Base-by-base conservation (phyloP, 2,888 invertebrate genomes). In the Choristoneura rosaceana region DNA sequence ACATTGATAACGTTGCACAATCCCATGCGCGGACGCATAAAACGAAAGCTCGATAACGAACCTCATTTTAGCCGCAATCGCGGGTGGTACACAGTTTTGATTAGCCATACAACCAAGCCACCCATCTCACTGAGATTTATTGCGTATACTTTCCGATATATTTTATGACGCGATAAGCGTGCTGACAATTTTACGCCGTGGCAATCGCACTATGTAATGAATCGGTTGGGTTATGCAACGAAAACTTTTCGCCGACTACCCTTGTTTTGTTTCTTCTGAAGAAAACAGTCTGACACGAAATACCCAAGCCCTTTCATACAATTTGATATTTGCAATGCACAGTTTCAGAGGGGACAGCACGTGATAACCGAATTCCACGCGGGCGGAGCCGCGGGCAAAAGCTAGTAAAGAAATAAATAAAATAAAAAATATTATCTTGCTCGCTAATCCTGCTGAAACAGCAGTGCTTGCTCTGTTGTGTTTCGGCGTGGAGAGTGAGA, bases 141-240 rank as follows among this genome's bases (percentile, higher is more conserved):
- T 45, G 71, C 71, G 38, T 33, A n/a, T 5, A 17, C 41, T 45
- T 43, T 50, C 62, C 81, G 82, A 82, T 82, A 83, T 82, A 81
- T 85, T 90, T 90, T 89, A 90, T 87, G 77, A 82, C 78, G 52
- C 80, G 92, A 92, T 92, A 92, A 92, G 87, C 73, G 71, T 77
- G 70, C 76, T 83, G 82, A 89, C 86, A 92, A 93, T 93, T 93
- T 92, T 89, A 87, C 91, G 92, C 90, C 80, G 79, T 89, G 90
- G 81, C 83, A 83, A 84, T 78, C 76, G 82, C 74, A 73, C 80
- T 84, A 82, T 86, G 82, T 87, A 84, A 85, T 84, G 84, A 84
- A 83, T 64, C 58, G 67, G 41, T 45, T 45, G 33, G 25, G 47
- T 68, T 64, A 47, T 50, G 55, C 67, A 62, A 66, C 52, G 45